Evolutionary conservation across 30 jellyfish, hydroid and myxozoan species (phyloP).

Genomic region (Hydra vulgaris): DNA sequence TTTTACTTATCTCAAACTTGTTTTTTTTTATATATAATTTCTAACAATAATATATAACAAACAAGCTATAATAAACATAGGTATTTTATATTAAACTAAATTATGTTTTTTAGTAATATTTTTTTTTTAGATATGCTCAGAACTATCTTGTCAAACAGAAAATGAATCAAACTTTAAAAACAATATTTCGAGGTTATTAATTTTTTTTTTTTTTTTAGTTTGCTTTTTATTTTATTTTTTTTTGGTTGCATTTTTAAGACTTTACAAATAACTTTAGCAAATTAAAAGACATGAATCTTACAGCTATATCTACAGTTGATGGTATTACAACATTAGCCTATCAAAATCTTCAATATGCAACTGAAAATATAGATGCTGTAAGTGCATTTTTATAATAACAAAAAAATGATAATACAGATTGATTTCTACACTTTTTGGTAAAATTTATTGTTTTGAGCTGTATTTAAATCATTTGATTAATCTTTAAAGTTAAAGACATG

Average conservation of each 20-base stretch:
- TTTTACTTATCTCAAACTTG: no score
- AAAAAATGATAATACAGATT: no score
- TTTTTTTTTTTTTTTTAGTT: background rate
- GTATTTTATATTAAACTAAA: no score
- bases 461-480: no score
- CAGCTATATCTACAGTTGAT: background rate
- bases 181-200: background rate
- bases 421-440: no score
- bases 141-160: background rate
- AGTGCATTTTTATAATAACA: no score
- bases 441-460: no score
- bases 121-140: no score
- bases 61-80: no score
- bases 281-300: background rate
- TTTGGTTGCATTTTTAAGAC: background rate
- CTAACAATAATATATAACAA: no score
- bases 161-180: background rate
- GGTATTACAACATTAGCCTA: background rate
- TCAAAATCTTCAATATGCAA: background rate
- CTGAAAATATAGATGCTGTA: background rate
- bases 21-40: no score
- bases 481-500: background rate
- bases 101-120: no score
- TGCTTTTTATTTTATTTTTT: background rate
- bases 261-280: background rate